Evolutionary conservation across 2,113 vertebrate species (phyloP), one percentile per base, ranked within the genome.

Genomic region (Salvelinus sp.): DNA sequence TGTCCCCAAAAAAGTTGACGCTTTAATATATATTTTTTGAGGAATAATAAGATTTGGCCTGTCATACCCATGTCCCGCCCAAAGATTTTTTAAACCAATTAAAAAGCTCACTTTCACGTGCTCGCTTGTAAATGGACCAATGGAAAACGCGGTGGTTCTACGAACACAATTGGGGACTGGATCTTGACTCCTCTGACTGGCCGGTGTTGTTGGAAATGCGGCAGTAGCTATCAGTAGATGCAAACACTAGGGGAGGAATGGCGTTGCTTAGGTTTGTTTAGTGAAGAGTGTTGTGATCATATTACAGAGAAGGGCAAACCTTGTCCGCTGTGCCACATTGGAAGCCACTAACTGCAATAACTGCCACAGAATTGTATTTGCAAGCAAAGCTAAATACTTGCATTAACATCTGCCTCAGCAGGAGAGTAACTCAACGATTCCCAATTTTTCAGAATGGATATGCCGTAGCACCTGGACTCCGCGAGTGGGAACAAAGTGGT

Each of bases 241-340:
- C 62, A n/a, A 44, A 25, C 65, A 44, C 23, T 62, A 79, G 67
- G 68, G 79, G 85, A 81, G 75, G 74, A 78, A 84, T 83, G 86
- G 84, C 73, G 82, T 77, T 84, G 76, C 81, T 84, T 74, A 77
- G 72, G 78, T 73, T 83, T 77, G 78, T 73, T 83, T 77, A 73
- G 76, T 60, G 70, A 83, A 73, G 38, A 82, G 72, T 28, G 77
- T 82, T 69, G 78, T 72, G 80, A 68, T 87, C 85, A 73, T 83
- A 75, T 83, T 86, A 69, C 82, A 79, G 74, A 78, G 67, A 68
- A 68, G 82, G 76, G 76, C 73, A 72, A 76, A 76, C 74, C 16
- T 74, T 70, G 77, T 74, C 70, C 33, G 20, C 3, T 9, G 68
- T 48, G 68, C 20, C 68, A 69, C 58, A 76, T 33, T 67, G 70